A percentile compares a stretch with the other conserved stretches of the same genome.
phyloP scores from a whole-genome alignment of 2,113 vertebrate species.

The Macaca mulatta region DNA sequence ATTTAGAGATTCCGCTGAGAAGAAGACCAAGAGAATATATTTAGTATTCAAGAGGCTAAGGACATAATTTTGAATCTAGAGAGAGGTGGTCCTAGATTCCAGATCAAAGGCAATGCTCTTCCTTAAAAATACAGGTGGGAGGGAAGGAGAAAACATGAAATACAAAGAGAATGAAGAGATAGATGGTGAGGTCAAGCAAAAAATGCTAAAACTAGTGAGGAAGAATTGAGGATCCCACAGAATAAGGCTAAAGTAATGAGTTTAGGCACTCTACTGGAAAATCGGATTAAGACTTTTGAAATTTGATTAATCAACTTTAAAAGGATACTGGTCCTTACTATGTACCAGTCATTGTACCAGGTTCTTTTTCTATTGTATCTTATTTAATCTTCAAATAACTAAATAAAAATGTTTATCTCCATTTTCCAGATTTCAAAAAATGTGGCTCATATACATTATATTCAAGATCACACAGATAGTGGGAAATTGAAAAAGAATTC shows the following conservation, averaged over 20 bases:
- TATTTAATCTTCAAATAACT: neutral
- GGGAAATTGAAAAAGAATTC: constrained; percentile 16
- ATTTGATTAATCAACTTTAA: neutral
- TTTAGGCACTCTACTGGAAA: neutral
- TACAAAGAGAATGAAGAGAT: neutral
- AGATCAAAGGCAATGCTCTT: neutral
- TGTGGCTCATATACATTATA: neutral
- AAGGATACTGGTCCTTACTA: neutral
- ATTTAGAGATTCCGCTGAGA: neutral
- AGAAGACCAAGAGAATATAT: neutral
- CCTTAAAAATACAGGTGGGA: neutral
- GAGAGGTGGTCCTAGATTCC: constrained; percentile 9
- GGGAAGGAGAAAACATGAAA: neutral
- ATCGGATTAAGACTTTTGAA: neutral
- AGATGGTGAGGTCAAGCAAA: neutral
- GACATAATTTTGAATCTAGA: neutral
- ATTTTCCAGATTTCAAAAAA: constrained; percentile 9
- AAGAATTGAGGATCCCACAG: neutral
- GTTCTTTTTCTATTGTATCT: neutral
- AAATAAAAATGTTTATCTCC: neutral
- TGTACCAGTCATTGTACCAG: neutral
- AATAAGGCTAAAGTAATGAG: neutral
- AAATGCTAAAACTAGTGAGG: neutral
- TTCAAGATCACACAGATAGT: neutral
- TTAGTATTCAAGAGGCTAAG: neutral